Percentiles rank a stretch among this genome's conserved stretches.
phyloP scores from a whole-genome alignment of 92 coral and sea anemone genomes.

The Zoanthus gigantus region DNA sequence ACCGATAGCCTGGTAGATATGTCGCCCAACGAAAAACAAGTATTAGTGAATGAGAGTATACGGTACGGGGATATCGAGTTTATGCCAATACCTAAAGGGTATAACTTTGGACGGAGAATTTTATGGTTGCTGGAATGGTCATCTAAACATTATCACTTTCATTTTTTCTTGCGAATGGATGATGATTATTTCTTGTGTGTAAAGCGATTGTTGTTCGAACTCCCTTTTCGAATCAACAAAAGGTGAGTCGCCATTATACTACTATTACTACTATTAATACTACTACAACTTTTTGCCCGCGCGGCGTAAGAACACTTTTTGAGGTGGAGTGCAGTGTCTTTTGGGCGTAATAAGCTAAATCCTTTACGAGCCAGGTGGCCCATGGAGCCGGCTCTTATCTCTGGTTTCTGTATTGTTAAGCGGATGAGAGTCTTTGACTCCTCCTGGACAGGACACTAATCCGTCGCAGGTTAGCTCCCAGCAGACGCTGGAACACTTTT shows the following conservation, averaged over 20 bases:
- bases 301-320: too few relatives aligned
- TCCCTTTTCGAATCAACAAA: slow-evolving; percentile 70
- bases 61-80: slow-evolving; percentile 75
- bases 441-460: too few relatives aligned
- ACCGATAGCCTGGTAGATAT: slow-evolving; percentile 79
- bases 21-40: slow-evolving; percentile 66
- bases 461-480: too few relatives aligned
- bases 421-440: too few relatives aligned
- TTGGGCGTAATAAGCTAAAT: too few relatives aligned
- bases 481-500: too few relatives aligned
- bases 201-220: slow-evolving; percentile 77
- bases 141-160: slow-evolving; percentile 73
- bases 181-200: slow-evolving; percentile 96
- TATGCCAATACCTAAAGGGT: slow-evolving; percentile 81
- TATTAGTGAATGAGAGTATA: slow-evolving; percentile 66
- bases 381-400: too few relatives aligned
- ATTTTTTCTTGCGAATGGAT: slow-evolving; percentile 88
- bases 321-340: too few relatives aligned
- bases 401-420: too few relatives aligned
- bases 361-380: too few relatives aligned
- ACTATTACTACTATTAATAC: neutral
- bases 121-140: slow-evolving; percentile 93
- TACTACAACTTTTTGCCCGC: too few relatives aligned
- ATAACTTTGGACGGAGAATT: slow-evolving; percentile 86
- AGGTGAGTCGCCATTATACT: slow-evolving; percentile 2